Evolutionary conservation across 2,888 invertebrate species (phyloP).

Genomic region (Brachyopa scutellaris): DNA sequence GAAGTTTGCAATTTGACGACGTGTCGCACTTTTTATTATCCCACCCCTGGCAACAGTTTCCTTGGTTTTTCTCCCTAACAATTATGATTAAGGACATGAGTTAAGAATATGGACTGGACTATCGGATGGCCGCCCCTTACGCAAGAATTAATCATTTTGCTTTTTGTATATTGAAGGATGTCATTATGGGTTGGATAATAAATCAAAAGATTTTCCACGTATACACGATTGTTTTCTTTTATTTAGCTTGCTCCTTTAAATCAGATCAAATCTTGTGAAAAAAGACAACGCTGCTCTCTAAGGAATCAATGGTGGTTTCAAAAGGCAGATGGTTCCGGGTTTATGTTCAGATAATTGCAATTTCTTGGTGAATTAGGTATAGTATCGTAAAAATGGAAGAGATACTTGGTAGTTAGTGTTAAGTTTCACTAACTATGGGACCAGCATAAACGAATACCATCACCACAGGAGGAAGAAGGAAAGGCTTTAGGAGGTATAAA

Average conservation of each 20-base stretch:
- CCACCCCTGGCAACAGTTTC: constrained; percentile 11
- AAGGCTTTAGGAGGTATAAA: no score
- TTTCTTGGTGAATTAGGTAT: not conserved
- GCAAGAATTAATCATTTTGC: constrained; percentile 19
- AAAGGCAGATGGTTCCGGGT: constrained; percentile 20
- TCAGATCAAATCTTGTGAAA: constrained; percentile 34
- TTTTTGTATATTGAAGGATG: constrained; percentile 3
- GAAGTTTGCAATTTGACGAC: constrained; percentile 54
- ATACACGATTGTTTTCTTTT: constrained; percentile 15
- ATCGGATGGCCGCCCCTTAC: constrained; percentile 28
- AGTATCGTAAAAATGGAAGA: not conserved
- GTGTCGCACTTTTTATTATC: constrained; percentile 37
- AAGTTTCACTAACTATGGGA: no score
- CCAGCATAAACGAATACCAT: no score
- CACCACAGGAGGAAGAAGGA: no score
- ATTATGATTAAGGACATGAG: constrained; percentile 24
- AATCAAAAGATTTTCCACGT: constrained; percentile 25
- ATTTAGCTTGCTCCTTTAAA: constrained; percentile 11
- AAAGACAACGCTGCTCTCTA: constrained; percentile 5
- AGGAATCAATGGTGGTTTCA: not conserved
- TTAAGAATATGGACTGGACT: constrained; percentile 30
- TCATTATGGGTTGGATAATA: constrained; percentile 9
- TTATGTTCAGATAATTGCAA: constrained; percentile 37
- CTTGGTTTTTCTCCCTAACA: constrained; percentile 20
- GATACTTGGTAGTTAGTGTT: no score